phyloP scores from a whole-genome alignment of 2,888 invertebrate genomes.

The Amblyteles armatorius region DNA sequence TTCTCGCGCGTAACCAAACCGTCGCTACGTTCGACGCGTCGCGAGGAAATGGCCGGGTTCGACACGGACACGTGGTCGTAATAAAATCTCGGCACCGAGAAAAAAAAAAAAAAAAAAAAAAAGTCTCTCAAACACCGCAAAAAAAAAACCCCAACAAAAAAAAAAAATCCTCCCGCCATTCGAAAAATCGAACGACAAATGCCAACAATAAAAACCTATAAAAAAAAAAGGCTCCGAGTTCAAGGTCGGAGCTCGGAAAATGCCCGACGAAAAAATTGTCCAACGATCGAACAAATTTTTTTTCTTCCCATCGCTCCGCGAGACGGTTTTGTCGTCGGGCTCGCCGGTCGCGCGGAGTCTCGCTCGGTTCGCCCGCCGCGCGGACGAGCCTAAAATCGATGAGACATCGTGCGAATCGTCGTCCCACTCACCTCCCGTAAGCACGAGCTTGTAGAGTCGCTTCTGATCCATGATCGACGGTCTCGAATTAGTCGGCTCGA shows the following conservation, averaged over 20 bases:
- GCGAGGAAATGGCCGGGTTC: constrained; percentile 28
- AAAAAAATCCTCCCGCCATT: too few relatives aligned
- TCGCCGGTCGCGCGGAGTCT: too few relatives aligned
- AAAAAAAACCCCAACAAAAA: background rate
- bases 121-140: background rate
- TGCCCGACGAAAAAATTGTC: too few relatives aligned
- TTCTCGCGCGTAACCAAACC: background rate
- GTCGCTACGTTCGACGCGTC: background rate
- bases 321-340: too few relatives aligned
- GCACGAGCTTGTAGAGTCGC: constrained; percentile 93
- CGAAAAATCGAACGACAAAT: too few relatives aligned
- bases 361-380: background rate
- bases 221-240: too few relatives aligned
- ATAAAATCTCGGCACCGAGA: background rate
- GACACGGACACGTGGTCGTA: constrained; percentile 57
- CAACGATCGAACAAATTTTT: too few relatives aligned
- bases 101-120: background rate
- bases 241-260: too few relatives aligned
- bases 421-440: constrained; percentile 93
- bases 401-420: background rate
- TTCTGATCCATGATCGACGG: constrained; percentile 85
- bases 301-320: too few relatives aligned
- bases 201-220: too few relatives aligned
- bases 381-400: background rate
- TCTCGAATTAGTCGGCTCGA: background rate